Base-by-base conservation (phyloP, 2,888 invertebrate species). In the Ligdia adustata region DNA sequence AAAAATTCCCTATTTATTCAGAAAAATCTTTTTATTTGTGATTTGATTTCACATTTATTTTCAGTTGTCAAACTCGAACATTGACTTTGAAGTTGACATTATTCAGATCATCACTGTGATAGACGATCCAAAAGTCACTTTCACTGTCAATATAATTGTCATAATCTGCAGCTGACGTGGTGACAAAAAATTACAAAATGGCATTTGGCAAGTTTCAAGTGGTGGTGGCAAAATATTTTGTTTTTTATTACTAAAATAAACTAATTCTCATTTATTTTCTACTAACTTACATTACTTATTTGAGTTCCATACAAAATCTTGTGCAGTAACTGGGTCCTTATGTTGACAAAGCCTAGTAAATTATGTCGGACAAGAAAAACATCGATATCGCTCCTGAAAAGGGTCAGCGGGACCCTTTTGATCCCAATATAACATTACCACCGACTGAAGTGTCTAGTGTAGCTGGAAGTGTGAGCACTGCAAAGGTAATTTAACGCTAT, bases 321-420 rank as follows among this genome's bases (percentile, higher is more conserved):
- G 59, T 27, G 55, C 44, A 46, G 15, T 52, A 48, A 57, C 57
- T 32, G 34, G 53, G 60, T 66, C 60, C 75, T 79, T 84, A 87
- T 87, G 90, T 87, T 75, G 72, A 72, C 72, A 67, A 74, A 69
- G 68, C 64, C 66, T 64, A 65, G 55, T 67, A 73, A 73, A 72
- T 65, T 64, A 90, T 90, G 89, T 87, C 89, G 72, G 82, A 85
- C 72, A 77, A 74, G 67, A 80, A 82, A 82, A 81, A 84, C 71
- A 78, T 78, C 72, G 72, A 75, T 69, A 76, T 60, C 73, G 74
- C 74, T 61, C 72, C 71, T 60, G 77, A 79, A 69, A 75, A 69
- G 72, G 79, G 75, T 62, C 74, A 76, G 70, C 67, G 66, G 61
- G 79, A 79, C 58, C 64, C 66, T 61, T 61, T 63, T 62, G 78